A percentile compares a stretch with the other conserved stretches of the same genome.
phyloP scores from a whole-genome alignment of 2,888 invertebrate genomes.

The Andrena hattorfiana region DNA sequence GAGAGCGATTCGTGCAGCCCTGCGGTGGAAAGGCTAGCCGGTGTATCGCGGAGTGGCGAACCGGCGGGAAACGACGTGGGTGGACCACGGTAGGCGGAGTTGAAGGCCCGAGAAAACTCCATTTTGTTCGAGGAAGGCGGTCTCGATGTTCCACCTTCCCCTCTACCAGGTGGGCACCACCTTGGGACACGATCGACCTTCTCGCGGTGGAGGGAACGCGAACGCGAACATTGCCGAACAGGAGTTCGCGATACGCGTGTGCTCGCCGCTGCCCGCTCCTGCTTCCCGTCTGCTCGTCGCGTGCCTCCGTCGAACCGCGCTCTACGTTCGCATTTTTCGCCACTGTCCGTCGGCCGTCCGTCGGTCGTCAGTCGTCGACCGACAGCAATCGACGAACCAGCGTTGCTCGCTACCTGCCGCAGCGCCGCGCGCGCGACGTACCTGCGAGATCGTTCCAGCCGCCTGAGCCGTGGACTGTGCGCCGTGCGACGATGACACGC shows the following conservation, averaged over 20 bases:
- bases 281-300: constrained; percentile 43
- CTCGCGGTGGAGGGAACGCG: constrained; percentile 75
- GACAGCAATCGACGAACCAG: background rate
- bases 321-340: background rate
- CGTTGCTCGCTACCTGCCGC: background rate
- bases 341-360: constrained; percentile 10
- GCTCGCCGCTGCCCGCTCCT: constrained; percentile 56
- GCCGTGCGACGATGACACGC: background rate
- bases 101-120: constrained; percentile 66
- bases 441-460: background rate
- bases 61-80: constrained; percentile 46
- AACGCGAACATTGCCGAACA: constrained; percentile 79
- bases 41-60: background rate
- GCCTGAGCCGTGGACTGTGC: background rate
- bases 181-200: constrained; percentile 71
- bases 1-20: background rate
- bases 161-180: constrained; percentile 71
- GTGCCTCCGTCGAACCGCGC: constrained; percentile 26
- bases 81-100: constrained; percentile 66
- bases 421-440: background rate
- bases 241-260: constrained; percentile 82
- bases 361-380: constrained; percentile 8
- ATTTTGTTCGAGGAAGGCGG: constrained; percentile 80
- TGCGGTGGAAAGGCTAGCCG: background rate
- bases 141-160: constrained; percentile 68